These are phyloP conservation scores for Orthonychiurus folsomi DNA, from an alignment of 2,888 invertebrate genomes.

Conservation along the genomic window DNA sequence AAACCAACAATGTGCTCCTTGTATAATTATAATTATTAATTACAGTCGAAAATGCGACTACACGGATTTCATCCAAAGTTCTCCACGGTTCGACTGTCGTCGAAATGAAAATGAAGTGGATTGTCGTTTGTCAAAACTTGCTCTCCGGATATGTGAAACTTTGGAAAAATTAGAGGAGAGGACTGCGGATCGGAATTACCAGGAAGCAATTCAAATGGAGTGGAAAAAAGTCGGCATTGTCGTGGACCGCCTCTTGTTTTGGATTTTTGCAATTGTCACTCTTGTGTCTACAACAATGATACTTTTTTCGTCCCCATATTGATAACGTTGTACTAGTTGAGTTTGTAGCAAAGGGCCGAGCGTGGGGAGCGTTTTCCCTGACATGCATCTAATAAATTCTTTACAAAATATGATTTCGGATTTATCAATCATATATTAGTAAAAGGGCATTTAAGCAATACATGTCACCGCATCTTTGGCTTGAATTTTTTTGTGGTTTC, in stretches of 20 bases:
- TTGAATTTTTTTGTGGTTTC: too few species aligned
- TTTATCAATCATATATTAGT: too few species aligned
- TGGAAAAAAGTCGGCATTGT: constrained; percentile 78
- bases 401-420: too few species aligned
- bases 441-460: too few species aligned
- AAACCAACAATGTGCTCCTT: too few species aligned
- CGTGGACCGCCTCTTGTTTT: constrained; percentile 66
- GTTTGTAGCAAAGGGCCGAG: too few species aligned
- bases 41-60: constrained; percentile 45
- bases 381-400: too few species aligned
- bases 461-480: too few species aligned
- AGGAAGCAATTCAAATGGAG: constrained; percentile 70
- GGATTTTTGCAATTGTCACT: constrained; percentile 66
- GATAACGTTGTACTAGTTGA: background rate
- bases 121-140: background rate
- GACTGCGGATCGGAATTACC: constrained; percentile 65
- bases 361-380: too few species aligned
- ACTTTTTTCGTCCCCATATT: constrained; percentile 57
- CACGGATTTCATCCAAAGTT: constrained; percentile 44
- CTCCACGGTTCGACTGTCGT: constrained; percentile 47
- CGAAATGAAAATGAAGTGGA: constrained; percentile 55
- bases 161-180: constrained; percentile 72
- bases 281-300: constrained; percentile 70
- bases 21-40: too few species aligned
- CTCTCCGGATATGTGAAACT: constrained; percentile 59